phyloP scores from a whole-genome alignment of 1,140 invertebrate species.

The Orius insidiosus region DNA sequence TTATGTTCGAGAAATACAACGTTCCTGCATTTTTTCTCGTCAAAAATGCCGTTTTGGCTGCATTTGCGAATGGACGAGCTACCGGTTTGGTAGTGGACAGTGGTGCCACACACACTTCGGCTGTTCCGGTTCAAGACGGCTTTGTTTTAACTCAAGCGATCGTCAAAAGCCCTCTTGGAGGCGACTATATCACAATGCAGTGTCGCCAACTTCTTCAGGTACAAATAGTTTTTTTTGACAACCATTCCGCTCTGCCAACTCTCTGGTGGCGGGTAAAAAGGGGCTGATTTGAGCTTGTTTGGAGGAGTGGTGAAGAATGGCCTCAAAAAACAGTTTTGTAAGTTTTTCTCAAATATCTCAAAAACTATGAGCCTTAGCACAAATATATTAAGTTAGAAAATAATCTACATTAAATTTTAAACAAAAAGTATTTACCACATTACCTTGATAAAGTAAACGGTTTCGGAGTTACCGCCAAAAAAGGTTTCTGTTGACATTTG shows the following conservation, averaged over 20 bases:
- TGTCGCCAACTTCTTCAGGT: slow-evolving; percentile 62
- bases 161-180: slow-evolving; percentile 73
- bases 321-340: too few relatives aligned
- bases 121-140: slow-evolving; percentile 78
- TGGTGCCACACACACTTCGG: slow-evolving; percentile 74
- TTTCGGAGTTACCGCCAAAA: too few relatives aligned
- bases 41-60: slow-evolving; percentile 79
- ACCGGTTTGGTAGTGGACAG: slow-evolving; percentile 74
- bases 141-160: slow-evolving; percentile 70
- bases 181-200: slow-evolving; percentile 79
- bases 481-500: too few relatives aligned
- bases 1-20: slow-evolving; percentile 86
- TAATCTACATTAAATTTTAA: too few relatives aligned
- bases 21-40: slow-evolving; percentile 77
- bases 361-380: too few relatives aligned
- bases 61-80: slow-evolving; percentile 74
- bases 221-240: slow-evolving; percentile 26
- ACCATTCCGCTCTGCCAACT: not conserved
- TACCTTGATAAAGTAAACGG: too few relatives aligned
- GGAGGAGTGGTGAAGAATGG: too few relatives aligned
- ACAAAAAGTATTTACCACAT: too few relatives aligned
- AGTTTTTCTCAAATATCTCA: too few relatives aligned
- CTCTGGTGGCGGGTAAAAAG: not conserved
- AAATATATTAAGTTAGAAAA: too few relatives aligned
- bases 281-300: too few relatives aligned